Evolutionary conservation across 2,113 vertebrate genomes (phyloP), one percentile per base, ranked within the genome.

Genomic region (Oenanthe melanoleuca): DNA sequence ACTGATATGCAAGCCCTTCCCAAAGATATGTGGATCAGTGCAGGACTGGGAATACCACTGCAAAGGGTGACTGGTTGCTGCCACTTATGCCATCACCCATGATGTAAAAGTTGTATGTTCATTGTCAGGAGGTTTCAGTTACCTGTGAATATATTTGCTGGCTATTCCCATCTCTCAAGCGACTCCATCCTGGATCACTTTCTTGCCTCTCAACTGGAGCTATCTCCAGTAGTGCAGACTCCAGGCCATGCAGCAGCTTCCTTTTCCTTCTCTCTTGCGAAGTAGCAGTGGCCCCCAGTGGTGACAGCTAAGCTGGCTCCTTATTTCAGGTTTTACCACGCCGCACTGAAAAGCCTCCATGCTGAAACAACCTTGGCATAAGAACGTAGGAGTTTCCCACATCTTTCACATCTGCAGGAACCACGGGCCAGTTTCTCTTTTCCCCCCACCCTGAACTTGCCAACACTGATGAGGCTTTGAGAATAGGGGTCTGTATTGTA

Each of bases 241-340:
- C 19, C 44, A 22, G 17, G 33, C 29, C 37, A 18, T 31, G 21
- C 19, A 66, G 33, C 24, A 44, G 8, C 42, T 52, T 89, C n/a
- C 9, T 65, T 85, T 74, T 60, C 25, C 73, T 79, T 66, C 52
- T 95, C 47, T 95, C 87, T 94, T 86, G 47, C 92, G 93, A 88
- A 93, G 94, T 95, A 94, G 94, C 93, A 96, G 93, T 96, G 94
- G 93, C 94, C 93, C 90, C 95, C 94, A 96, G 96, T 92, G 93
- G 96, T 78, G 85, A 86, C 74, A 92, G 55, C 84, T 87, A 50
- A 75, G 11, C 53, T 71, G 82, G 29, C 60, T 74, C 75, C 67
- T 57, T 10, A 14, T 55, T 85, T 91, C 53, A 19, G 23, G 33
- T 60, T 89, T 88, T 80, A 40, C 65, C 16, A 40, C 4, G 4